Conservation (phyloP, 2,797 vertebrate species). For the Phoxinus dragarum region DNA sequence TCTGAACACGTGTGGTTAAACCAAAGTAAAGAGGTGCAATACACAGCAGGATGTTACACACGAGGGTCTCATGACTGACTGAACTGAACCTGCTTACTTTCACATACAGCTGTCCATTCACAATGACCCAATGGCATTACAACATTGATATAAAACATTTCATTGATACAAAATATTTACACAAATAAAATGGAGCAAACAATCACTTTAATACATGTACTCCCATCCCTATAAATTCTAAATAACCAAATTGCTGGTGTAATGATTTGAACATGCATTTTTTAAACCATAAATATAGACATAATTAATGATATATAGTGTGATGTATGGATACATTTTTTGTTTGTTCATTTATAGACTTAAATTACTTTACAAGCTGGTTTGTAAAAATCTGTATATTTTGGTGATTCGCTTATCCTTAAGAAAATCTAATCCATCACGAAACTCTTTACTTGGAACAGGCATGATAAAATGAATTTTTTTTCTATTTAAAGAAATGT, state of each 20-base stretch:
- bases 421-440: background rate
- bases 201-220: background rate
- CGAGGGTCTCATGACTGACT: background rate
- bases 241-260: background rate
- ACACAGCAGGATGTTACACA: conserved; percentile 40
- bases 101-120: background rate
- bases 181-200: too few relatives aligned
- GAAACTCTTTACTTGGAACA: background rate
- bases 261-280: background rate
- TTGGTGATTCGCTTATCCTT: background rate
- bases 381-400: background rate
- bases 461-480: background rate
- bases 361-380: background rate
- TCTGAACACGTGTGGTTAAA: conserved; percentile 39
- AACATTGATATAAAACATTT: background rate
- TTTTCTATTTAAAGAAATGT: background rate
- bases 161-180: background rate
- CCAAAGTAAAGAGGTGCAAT: conserved; percentile 1
- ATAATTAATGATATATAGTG: background rate
- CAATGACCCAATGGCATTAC: background rate
- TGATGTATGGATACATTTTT: background rate
- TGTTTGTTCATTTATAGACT: background rate
- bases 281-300: background rate
- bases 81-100: background rate
- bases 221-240: background rate